Evolutionary conservation across 2,113 vertebrate species (phyloP).

Genomic region (Trinectes maculatus): DNA sequence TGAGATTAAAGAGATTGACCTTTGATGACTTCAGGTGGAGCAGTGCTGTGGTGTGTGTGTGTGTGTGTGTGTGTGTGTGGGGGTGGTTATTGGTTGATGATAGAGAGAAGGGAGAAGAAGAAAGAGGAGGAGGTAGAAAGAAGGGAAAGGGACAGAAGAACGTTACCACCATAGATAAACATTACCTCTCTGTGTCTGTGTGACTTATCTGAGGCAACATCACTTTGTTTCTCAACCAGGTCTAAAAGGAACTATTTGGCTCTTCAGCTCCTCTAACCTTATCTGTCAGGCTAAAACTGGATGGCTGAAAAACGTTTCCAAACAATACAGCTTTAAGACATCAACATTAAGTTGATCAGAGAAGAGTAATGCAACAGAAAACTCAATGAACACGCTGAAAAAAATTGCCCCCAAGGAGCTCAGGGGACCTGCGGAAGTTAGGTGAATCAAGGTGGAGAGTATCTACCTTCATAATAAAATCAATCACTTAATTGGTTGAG

Average conservation of each 20-base stretch:
- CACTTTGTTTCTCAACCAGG: too few relatives aligned
- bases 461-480: too few relatives aligned
- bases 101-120: slow-evolving; percentile 15
- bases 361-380: neutral
- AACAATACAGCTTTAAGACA: neutral
- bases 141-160: slow-evolving; percentile 15
- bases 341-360: neutral
- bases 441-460: too few relatives aligned
- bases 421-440: too few relatives aligned
- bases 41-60: slow-evolving; percentile 10
- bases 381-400: too few relatives aligned
- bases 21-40: slow-evolving; percentile 62
- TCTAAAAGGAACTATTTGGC: too few relatives aligned
- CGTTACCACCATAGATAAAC: slow-evolving; percentile 21
- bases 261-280: too few relatives aligned
- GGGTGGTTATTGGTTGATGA: neutral
- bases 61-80: neutral
- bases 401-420: too few relatives aligned
- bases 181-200: slow-evolving; percentile 1
- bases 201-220: slow-evolving; percentile 7
- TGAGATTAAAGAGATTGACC: slow-evolving; percentile 84
- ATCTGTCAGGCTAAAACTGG: too few relatives aligned
- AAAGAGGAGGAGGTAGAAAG: slow-evolving; percentile 11
- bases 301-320: too few relatives aligned
- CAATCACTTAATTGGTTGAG: too few relatives aligned